Evolutionary conservation across 2,797 vertebrate genomes (phyloP), one percentile per base, ranked within the genome.

Genomic region (Apogon hyalosoma): DNA sequence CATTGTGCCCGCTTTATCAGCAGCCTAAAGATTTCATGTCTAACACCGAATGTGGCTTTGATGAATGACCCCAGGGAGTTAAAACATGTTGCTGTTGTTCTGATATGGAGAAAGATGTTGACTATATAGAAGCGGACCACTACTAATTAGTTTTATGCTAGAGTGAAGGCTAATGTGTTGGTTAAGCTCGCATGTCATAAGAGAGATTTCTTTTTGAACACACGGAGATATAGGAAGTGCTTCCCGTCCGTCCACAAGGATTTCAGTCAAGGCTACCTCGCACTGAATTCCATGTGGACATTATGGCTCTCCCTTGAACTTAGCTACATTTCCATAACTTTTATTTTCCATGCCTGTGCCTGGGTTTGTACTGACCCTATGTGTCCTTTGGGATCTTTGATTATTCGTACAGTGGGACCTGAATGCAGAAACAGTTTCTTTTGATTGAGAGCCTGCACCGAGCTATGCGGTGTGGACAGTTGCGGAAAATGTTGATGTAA

Each of bases 261-360:
- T 82, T 82, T 60, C 36, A 53, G 48, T 63, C 0, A 14, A 82
- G 55, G 57, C 56, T 56, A 63, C 16, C 63, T 65, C 62, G 36
- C 47, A 11, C 48, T 63, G 69, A 87, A 91, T 88, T 82, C 80
- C 85, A 81, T 62, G 51, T 50, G 76, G 88, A 83, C 76, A 66
- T 84, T 73, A 70, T 58, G 28, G 49, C 47, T 85, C 42, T 64
- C 72, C 65, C 69, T 85, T 75, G 81, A 90, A 85, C 80, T 72
- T 86, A 71, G 76, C 38, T 63, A 65, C 59, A 89, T 92, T 91
- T 90, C 85, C 88, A 92, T 92, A 88, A 77, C 87, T 91, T 92
- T 91, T 90, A 88, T 90, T 90, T 87, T 87, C 77, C 42, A 50
- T n/a, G 57, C 72, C 67, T 80, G 71, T 79, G 72, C 81, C 68